Percentiles rank a stretch among this genome's conserved stretches.
Conservation (phyloP, 2,888 invertebrate genomes). For the Aphelenchoides bicaudatus region DNA sequence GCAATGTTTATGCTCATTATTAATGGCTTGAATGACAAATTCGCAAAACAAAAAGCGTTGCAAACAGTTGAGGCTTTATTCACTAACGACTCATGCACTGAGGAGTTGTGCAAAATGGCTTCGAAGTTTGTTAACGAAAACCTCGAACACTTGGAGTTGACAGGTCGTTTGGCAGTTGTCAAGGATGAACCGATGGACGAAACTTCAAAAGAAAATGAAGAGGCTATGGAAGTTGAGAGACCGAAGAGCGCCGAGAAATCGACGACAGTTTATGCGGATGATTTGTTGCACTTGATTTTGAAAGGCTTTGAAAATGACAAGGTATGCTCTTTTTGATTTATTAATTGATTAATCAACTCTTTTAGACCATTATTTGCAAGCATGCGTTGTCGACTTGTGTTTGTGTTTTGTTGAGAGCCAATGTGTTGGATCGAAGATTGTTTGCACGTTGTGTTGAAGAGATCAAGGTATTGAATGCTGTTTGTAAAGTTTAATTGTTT, state of each 20-base stretch:
- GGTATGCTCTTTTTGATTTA: background rate
- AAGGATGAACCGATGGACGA: conserved; percentile 5
- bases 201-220: background rate
- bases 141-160: conserved; percentile 7
- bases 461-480: conserved; percentile 14
- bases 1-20: conserved; percentile 12
- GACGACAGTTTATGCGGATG: background rate
- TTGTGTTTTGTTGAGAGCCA: background rate
- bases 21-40: conserved; percentile 9
- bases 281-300: conserved; percentile 3
- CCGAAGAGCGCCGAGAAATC: conserved; percentile 1
- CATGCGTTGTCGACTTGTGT: conserved; percentile 4
- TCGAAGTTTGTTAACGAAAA: conserved; percentile 14
- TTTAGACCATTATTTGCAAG: conserved; percentile 3
- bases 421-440: background rate
- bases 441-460: conserved; percentile 7
- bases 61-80: conserved; percentile 14
- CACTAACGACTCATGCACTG: conserved; percentile 8
- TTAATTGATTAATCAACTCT: background rate
- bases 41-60: conserved; percentile 15
- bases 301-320: conserved; percentile 1
- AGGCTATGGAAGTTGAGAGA: background rate
- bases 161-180: conserved; percentile 2
- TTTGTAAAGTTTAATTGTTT: background rate
- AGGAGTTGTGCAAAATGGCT: conserved; percentile 6